These are phyloP conservation scores for Teinopalpus imperialis DNA, from an alignment of 2,888 invertebrate genomes.

Conservation along the genomic window DNA sequence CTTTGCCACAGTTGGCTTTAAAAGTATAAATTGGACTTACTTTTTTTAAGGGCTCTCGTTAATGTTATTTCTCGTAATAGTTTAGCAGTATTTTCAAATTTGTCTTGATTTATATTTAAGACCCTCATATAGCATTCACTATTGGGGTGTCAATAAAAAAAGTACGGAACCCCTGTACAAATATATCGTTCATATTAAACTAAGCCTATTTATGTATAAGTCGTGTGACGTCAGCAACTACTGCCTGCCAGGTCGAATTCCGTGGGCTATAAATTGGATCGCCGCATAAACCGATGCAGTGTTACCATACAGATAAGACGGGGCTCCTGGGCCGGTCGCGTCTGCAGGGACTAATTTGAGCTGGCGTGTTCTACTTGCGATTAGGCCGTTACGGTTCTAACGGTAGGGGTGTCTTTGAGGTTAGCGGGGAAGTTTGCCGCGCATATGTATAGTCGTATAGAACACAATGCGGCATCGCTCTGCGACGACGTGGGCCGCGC, in stretches of 20 bases:
- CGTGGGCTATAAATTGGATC: constrained; percentile 25
- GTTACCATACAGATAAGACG: constrained; percentile 39
- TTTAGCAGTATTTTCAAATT: too few species aligned
- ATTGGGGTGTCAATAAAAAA: too few species aligned
- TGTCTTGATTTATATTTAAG: too few species aligned
- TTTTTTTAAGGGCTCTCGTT: too few species aligned
- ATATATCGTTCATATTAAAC: constrained; percentile 8
- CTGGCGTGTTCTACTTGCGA: constrained; percentile 28
- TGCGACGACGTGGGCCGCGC: constrained; percentile 69
- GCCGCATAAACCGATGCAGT: constrained; percentile 34
- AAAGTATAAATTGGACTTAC: too few species aligned
- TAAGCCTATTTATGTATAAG: constrained; percentile 15
- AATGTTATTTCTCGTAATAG: too few species aligned
- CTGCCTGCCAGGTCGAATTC: constrained; percentile 28
- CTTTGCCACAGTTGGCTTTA: too few species aligned
- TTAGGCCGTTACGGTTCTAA: constrained; percentile 38
- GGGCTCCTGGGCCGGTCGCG: constrained; percentile 28
- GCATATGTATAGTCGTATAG: constrained; percentile 58
- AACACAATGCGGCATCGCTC: constrained; percentile 68
- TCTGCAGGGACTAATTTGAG: constrained; percentile 33
- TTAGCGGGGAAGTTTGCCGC: constrained; percentile 41
- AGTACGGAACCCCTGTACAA: too few species aligned
- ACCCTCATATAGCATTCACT: too few species aligned
- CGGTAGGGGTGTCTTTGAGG: constrained; percentile 31
- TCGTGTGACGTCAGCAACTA: constrained; percentile 20